A percentile compares a stretch with the other conserved stretches of the same genome.
Evolutionary conservation across 2,888 invertebrate genomes (phyloP).

Genomic region (Yponomeuta malinellus): DNA sequence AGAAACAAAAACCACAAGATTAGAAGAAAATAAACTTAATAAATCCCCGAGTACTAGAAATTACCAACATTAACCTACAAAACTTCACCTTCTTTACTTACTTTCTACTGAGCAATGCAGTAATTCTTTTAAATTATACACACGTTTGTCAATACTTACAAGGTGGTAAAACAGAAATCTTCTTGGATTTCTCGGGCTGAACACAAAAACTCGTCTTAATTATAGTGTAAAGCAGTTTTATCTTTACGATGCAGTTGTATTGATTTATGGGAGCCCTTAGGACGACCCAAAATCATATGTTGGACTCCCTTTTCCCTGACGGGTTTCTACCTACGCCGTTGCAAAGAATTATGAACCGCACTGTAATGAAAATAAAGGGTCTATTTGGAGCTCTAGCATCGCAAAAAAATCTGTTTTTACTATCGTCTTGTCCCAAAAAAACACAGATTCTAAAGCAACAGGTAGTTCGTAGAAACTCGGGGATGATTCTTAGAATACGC

Average conservation of each 20-base stretch:
- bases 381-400: not conserved
- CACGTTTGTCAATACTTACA: no score
- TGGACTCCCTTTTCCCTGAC: slow-evolving; percentile 33
- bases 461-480: slow-evolving; percentile 47
- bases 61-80: no score
- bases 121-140: no score
- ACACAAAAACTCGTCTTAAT: not conserved
- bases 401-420: not conserved
- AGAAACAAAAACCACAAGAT: no score
- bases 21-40: no score
- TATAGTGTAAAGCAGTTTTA: slow-evolving; percentile 4
- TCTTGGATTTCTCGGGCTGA: not conserved
- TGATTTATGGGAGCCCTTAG: slow-evolving; percentile 40
- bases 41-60: no score
- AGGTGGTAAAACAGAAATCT: no score
- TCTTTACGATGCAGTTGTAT: slow-evolving; percentile 26
- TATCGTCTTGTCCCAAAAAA: slow-evolving; percentile 25
- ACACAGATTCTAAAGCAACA: slow-evolving; percentile 36
- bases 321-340: not conserved
- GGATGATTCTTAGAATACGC: slow-evolving; percentile 42
- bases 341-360: not conserved
- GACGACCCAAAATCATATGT: slow-evolving; percentile 33
- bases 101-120: no score
- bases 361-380: not conserved
- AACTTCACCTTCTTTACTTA: no score